Evolutionary conservation across 2,888 invertebrate genomes (phyloP).

Genomic region (Ethmia dodecea): DNA sequence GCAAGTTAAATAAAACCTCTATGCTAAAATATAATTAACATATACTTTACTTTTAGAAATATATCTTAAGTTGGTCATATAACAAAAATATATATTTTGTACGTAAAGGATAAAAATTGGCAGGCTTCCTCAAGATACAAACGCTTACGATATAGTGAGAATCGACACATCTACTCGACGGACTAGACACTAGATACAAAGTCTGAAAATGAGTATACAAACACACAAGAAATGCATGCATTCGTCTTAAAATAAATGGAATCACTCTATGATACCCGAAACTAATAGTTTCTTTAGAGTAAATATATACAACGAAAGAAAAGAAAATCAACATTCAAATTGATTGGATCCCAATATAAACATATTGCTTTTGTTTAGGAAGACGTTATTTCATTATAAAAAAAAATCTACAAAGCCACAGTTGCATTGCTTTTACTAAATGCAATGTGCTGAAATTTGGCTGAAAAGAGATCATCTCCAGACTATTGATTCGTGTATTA

Average conservation of each 20-base stretch:
- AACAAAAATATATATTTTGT: not conserved
- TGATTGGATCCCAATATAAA: constrained; percentile 17
- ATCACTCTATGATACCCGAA: constrained; percentile 67
- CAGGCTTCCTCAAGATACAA: constrained; percentile 54
- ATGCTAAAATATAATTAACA: constrained; percentile 21
- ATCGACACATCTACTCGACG: constrained; percentile 61
- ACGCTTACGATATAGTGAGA: constrained; percentile 67
- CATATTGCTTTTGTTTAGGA: constrained; percentile 5
- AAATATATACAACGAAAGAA: constrained; percentile 58
- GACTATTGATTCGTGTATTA: constrained; percentile 5
- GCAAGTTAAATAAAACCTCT: constrained; percentile 46
- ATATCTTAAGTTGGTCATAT: constrained; percentile 1
- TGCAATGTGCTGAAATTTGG: constrained; percentile 1
- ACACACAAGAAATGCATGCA: constrained; percentile 76
- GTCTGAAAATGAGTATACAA: constrained; percentile 69
- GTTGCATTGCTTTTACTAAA: constrained; percentile 2
- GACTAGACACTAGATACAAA: constrained; percentile 69
- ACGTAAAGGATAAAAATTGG: constrained; percentile 27
- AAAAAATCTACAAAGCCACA: constrained; percentile 1
- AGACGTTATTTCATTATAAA: too few relatives aligned
- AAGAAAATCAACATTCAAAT: constrained; percentile 20
- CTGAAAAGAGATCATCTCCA: constrained; percentile 16
- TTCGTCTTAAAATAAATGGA: constrained; percentile 75
- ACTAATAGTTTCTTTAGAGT: constrained; percentile 43
- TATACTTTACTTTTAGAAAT: constrained; percentile 19